These are phyloP conservation scores for Brachycybe producta DNA, from an alignment of 2,888 invertebrate species.

Conservation along the genomic window DNA sequence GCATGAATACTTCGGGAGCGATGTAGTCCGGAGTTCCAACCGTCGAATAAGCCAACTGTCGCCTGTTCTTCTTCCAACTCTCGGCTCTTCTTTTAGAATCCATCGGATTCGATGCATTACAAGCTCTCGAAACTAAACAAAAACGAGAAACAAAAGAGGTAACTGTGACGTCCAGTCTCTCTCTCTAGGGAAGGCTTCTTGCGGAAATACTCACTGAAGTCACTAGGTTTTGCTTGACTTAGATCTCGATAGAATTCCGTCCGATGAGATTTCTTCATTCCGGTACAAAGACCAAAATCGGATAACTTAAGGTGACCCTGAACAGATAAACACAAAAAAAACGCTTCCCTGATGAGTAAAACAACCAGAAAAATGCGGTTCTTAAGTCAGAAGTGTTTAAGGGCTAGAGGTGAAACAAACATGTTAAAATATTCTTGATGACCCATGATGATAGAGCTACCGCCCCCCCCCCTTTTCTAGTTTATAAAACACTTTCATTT, in stretches of 20 bases:
- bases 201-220: constrained; percentile 79
- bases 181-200: background rate
- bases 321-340: constrained; percentile 22
- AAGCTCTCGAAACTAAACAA: constrained; percentile 15
- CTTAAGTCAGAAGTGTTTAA: too few species aligned
- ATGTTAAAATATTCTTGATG: too few species aligned
- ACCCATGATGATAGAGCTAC: too few species aligned
- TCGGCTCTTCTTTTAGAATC: constrained; percentile 96
- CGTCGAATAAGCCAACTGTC: constrained; percentile 60
- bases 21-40: constrained; percentile 98
- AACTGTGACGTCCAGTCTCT: background rate
- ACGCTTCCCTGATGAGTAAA: too few species aligned
- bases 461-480: too few species aligned
- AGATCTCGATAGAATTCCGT: constrained; percentile 98
- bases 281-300: constrained; percentile 98
- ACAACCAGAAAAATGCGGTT: too few species aligned
- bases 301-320: constrained; percentile 92
- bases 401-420: too few species aligned
- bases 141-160: background rate
- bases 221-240: constrained; percentile 89
- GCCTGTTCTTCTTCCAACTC: constrained; percentile 96
- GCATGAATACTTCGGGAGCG: constrained; percentile 92
- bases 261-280: constrained; percentile 94
- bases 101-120: constrained; percentile 59
- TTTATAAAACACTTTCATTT: too few species aligned